phyloP scores from a whole-genome alignment of 2,888 invertebrate genomes.

The Acleris laterana region DNA sequence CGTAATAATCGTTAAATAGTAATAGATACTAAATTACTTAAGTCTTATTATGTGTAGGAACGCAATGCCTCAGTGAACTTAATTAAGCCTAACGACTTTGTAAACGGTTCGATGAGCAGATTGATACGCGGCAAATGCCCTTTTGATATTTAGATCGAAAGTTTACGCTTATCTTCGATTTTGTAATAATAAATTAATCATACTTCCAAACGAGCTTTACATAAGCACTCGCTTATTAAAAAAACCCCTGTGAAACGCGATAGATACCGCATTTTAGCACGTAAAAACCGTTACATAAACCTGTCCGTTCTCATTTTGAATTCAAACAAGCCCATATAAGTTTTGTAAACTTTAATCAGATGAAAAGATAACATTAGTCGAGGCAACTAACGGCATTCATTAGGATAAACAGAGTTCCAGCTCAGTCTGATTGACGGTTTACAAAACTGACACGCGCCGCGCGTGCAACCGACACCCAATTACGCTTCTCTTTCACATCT shows the following conservation, averaged over 20 bases:
- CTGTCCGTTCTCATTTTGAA: no score
- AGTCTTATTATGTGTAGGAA: neutral
- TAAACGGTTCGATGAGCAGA: constrained; percentile 19
- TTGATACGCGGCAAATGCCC: constrained; percentile 5
- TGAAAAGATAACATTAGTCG: constrained; percentile 20
- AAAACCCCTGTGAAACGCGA: no score
- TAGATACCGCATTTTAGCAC: no score
- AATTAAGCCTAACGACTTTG: constrained; percentile 24
- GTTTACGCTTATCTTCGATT: neutral
- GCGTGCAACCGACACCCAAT: constrained; percentile 42
- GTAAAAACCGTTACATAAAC: no score
- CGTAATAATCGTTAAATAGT: neutral
- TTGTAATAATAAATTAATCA: neutral
- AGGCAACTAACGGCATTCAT: constrained; percentile 19
- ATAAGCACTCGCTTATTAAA: neutral
- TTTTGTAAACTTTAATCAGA: constrained; percentile 17
- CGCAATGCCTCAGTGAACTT: neutral
- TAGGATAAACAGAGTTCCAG: constrained; percentile 24
- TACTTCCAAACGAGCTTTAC: neutral
- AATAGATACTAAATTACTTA: constrained; percentile 14
- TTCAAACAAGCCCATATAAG: neutral
- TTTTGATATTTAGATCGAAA: constrained; percentile 5
- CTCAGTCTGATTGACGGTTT: constrained; percentile 21
- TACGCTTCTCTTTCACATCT: constrained; percentile 40
- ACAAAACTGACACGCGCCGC: constrained; percentile 34